Evolutionary conservation across 2,113 vertebrate species (phyloP).

Genomic region (Trachemys scripta): DNA sequence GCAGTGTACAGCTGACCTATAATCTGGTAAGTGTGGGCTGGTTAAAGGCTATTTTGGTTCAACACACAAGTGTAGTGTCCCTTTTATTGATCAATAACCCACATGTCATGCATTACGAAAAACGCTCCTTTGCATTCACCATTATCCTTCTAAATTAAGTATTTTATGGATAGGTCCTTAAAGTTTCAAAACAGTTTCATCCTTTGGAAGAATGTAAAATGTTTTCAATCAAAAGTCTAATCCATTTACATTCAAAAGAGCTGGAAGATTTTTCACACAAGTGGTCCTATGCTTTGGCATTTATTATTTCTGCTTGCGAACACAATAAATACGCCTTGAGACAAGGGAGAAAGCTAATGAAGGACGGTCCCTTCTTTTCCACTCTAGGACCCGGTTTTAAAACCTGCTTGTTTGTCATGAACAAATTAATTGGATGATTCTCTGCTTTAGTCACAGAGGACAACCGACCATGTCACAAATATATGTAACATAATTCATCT

Average conservation of each 20-base stretch:
- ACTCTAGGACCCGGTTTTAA: constrained; percentile 69
- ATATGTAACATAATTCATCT: constrained; percentile 58
- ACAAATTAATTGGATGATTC: constrained; percentile 82
- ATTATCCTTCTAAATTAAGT: constrained; percentile 43
- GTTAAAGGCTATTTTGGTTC: constrained; percentile 56
- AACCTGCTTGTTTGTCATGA: constrained; percentile 77
- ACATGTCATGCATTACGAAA: constrained; percentile 26
- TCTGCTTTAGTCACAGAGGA: constrained; percentile 75
- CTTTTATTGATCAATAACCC: constrained; percentile 62
- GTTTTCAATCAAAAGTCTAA: constrained; percentile 61
- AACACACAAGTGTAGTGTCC: constrained; percentile 29
- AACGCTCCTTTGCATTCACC: constrained; percentile 17
- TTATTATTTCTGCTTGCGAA: constrained; percentile 79
- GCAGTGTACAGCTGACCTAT: constrained; percentile 42
- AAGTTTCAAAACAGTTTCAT: constrained; percentile 43
- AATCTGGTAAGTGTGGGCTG: constrained; percentile 27
- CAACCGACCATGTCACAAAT: constrained; percentile 60
- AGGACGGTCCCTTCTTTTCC: constrained; percentile 77
- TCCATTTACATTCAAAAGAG: constrained; percentile 62
- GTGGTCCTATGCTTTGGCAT: constrained; percentile 59
- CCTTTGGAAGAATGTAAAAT: constrained; percentile 43
- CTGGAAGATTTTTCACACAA: constrained; percentile 58
- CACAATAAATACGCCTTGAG: constrained; percentile 79
- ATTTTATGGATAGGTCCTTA: constrained; percentile 38
- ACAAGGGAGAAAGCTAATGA: constrained; percentile 82